Evolutionary conservation across 2,113 vertebrate species (phyloP).

Genomic region (Gnathonemus longibarbis): DNA sequence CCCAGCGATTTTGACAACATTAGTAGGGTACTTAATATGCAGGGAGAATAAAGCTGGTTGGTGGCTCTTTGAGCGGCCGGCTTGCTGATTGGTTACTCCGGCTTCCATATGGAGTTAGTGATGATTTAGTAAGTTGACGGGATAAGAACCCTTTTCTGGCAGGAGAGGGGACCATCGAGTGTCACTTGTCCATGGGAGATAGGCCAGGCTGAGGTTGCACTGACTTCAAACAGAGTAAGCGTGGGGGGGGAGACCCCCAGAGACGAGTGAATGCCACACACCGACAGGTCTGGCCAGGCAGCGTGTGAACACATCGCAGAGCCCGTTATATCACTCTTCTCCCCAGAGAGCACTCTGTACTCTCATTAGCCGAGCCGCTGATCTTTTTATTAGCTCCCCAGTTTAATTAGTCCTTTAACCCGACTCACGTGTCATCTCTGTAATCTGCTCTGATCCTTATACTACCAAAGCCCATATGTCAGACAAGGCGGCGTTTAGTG

Average conservation of each 20-base stretch:
- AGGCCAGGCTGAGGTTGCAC: neutral
- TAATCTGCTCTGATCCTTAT: slow-evolving; percentile 12
- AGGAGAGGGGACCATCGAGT: neutral
- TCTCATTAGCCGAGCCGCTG: slow-evolving; percentile 21
- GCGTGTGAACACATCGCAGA: neutral
- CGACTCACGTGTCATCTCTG: slow-evolving; percentile 2
- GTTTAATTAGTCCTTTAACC: slow-evolving; percentile 20
- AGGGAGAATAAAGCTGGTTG: neutral
- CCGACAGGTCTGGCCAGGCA: neutral
- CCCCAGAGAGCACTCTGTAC: slow-evolving; percentile 16
- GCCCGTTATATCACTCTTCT: slow-evolving; percentile 10
- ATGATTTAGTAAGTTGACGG: neutral
- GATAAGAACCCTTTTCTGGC: neutral
- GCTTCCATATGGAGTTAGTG: neutral
- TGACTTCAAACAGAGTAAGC: neutral
- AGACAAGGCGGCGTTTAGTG: neutral
- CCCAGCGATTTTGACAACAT: neutral
- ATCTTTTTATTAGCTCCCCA: slow-evolving; percentile 17
- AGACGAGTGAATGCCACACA: neutral
- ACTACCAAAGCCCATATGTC: slow-evolving; percentile 16
- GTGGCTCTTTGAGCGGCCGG: neutral
- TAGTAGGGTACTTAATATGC: neutral
- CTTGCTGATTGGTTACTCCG: neutral
- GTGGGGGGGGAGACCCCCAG: neutral
- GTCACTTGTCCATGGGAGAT: neutral